phyloP scores from a whole-genome alignment of 2,888 invertebrate genomes.

The Pocota personata region DNA sequence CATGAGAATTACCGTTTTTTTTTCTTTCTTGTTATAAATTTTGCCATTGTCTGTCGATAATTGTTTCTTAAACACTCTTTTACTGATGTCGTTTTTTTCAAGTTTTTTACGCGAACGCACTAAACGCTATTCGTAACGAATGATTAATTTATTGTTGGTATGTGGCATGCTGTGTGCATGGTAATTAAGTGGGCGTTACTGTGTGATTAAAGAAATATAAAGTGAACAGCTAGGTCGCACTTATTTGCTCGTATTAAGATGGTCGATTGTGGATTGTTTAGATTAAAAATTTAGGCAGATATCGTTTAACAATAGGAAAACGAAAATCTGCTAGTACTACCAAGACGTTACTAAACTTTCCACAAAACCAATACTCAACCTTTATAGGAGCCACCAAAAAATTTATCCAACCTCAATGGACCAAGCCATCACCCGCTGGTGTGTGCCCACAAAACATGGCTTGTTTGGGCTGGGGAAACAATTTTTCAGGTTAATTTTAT shows the following conservation, averaged over 20 bases:
- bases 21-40: background rate
- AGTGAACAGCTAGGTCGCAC: background rate
- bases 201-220: conserved; percentile 6
- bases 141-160: conserved; percentile 23
- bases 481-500: conserved; percentile 14
- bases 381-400: background rate
- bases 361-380: background rate
- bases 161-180: conserved; percentile 18
- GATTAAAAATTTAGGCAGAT: background rate
- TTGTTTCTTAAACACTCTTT: conserved; percentile 35
- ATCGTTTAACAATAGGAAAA: too few species aligned
- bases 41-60: conserved; percentile 35
- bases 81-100: background rate
- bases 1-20: background rate
- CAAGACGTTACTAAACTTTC: too few species aligned
- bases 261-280: too few species aligned
- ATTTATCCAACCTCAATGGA: background rate
- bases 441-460: background rate
- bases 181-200: conserved; percentile 50
- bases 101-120: background rate
- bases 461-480: background rate
- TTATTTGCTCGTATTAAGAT: background rate
- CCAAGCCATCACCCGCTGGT: conserved; percentile 10
- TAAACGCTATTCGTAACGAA: conserved; percentile 15
- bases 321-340: too few species aligned